Conservation (phyloP, 1,140 invertebrate genomes). For the Ceratitis capitata region DNA sequence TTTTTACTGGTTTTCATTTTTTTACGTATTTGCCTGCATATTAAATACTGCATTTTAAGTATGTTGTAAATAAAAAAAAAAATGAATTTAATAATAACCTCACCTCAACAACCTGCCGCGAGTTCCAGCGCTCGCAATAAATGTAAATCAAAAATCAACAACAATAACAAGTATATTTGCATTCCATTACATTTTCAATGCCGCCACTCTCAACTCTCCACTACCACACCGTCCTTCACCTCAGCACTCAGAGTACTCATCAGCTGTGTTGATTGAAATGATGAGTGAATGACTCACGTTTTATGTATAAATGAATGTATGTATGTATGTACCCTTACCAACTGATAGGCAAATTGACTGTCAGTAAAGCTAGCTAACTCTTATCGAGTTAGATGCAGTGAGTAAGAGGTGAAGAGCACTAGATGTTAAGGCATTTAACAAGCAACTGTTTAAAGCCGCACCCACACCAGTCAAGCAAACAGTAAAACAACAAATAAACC, state of each 20-base stretch:
- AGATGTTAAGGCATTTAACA: neutral
- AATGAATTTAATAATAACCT: neutral
- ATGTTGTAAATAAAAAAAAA: neutral
- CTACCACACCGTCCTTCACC: constrained; percentile 4
- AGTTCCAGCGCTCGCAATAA: neutral
- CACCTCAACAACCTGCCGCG: neutral
- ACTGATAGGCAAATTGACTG: neutral
- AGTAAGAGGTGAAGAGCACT: no score
- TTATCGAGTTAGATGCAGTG: no score
- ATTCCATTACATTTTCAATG: constrained; percentile 1
- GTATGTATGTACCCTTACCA: neutral
- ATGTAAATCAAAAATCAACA: neutral
- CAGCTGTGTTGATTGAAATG: neutral
- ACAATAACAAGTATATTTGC: neutral
- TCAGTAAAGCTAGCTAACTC: neutral
- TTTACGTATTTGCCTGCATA: neutral
- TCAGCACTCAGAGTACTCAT: neutral
- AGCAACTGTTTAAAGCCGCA: neutral
- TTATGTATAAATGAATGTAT: no score
- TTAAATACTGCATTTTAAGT: neutral
- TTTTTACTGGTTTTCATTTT: neutral
- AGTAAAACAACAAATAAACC: neutral
- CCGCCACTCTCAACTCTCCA: neutral
- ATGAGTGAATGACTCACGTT: neutral
- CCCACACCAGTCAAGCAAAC: neutral